A percentile compares a stretch with the other conserved stretches of the same genome.
These are phyloP conservation scores for Thaumetopoea pityocampa DNA, from an alignment of 1,140 invertebrate genomes.

Conservation along the genomic window DNA sequence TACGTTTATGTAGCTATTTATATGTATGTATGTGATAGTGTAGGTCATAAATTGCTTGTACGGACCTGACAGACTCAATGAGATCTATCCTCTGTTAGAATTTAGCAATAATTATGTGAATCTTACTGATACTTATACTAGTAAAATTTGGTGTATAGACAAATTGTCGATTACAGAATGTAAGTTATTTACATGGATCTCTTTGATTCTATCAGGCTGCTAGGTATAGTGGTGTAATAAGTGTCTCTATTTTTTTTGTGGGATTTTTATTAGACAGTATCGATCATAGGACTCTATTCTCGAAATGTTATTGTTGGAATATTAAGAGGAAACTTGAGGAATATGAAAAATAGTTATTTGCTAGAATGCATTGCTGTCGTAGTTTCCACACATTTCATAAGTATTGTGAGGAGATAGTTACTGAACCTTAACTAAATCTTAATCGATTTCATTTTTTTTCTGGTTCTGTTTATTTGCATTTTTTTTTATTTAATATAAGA, in stretches of 20 bases:
- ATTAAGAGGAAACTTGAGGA: background rate
- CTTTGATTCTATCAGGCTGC: slow-evolving; percentile 36
- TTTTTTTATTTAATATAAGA: too few species aligned
- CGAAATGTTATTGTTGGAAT: background rate
- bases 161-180: slow-evolving; percentile 8
- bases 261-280: slow-evolving; percentile 4
- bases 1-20: slow-evolving; percentile 53
- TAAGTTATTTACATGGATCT: slow-evolving; percentile 28
- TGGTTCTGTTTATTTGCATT: too few species aligned
- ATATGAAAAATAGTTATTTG: too few species aligned
- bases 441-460: too few species aligned
- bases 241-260: slow-evolving; percentile 11
- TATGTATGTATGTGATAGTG: slow-evolving; percentile 42
- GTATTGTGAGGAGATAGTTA: too few species aligned
- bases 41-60: slow-evolving; percentile 26
- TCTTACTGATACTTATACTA: slow-evolving; percentile 17
- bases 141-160: slow-evolving; percentile 10
- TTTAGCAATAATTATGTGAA: slow-evolving; percentile 46
- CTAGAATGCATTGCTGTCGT: too few species aligned
- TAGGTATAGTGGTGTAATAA: slow-evolving; percentile 21
- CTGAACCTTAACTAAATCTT: too few species aligned
- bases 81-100: slow-evolving; percentile 34
- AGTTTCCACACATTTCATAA: too few species aligned
- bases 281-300: slow-evolving; percentile 4
- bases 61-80: slow-evolving; percentile 34